A percentile compares a stretch with the other conserved stretches of the same genome.
Conservation (phyloP, 1,140 invertebrate genomes). For the Microplitis demolitor region DNA sequence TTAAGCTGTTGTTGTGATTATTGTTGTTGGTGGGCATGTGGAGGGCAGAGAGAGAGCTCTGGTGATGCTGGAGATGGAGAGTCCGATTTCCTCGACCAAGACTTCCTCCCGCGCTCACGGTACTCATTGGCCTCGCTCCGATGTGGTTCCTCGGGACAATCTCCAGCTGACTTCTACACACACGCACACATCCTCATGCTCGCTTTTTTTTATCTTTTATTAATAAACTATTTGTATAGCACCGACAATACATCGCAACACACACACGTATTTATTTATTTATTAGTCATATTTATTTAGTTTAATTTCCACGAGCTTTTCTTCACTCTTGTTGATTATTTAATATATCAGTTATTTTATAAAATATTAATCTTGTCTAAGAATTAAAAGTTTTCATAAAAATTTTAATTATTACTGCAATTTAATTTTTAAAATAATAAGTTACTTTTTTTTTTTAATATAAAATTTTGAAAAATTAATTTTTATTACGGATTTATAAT, state of each 20-base stretch:
- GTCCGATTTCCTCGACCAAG: conserved; percentile 54
- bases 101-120: conserved; percentile 53
- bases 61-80: conserved; percentile 54
- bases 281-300: conserved; percentile 32
- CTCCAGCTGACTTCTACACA: conserved; percentile 60
- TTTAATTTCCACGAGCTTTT: not conserved
- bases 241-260: conserved; percentile 49
- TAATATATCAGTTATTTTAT: too few relatives aligned
- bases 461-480: too few relatives aligned
- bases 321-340: not conserved
- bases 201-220: conserved; percentile 34
- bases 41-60: conserved; percentile 55
- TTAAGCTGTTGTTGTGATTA: conserved; percentile 42
- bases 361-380: not conserved
- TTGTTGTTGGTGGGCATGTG: conserved; percentile 46
- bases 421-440: not conserved
- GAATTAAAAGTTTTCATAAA: too few relatives aligned
- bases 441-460: too few relatives aligned
- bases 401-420: not conserved
- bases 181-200: conserved; percentile 56
- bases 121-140: conserved; percentile 53
- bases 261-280: conserved; percentile 49
- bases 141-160: conserved; percentile 53
- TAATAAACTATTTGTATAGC: conserved; percentile 23
- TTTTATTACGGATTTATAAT: too few relatives aligned